Evolutionary conservation across 2,888 invertebrate genomes (phyloP).

Genomic region (Ctena decussata): DNA sequence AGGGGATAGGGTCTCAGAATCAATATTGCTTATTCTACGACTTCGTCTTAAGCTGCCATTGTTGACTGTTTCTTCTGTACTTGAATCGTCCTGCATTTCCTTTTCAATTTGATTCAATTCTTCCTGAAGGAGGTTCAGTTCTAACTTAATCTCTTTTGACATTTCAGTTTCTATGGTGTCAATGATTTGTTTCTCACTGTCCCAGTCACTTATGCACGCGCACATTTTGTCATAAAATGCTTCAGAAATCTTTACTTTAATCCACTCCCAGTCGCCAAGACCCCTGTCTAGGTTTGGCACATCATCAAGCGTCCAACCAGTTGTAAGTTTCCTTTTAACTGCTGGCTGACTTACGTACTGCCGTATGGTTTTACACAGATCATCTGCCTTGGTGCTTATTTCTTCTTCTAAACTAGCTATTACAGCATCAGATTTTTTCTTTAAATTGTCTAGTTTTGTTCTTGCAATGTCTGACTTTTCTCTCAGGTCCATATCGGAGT

Average conservation of each 20-base stretch:
- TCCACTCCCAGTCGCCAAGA: conserved; percentile 57
- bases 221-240: conserved; percentile 57
- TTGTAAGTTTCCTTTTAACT: conserved; percentile 45
- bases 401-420: conserved; percentile 43
- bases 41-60: conserved; percentile 24
- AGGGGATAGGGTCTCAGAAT: not conserved
- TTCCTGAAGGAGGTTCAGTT: conserved; percentile 68
- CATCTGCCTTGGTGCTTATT: conserved; percentile 46
- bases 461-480: conserved; percentile 55
- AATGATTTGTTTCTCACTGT: conserved; percentile 55
- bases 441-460: conserved; percentile 59
- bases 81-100: conserved; percentile 59
- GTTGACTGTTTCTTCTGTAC: conserved; percentile 3
- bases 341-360: conserved; percentile 36
- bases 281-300: conserved; percentile 56
- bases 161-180: conserved; percentile 54
- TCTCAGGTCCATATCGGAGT: conserved; percentile 70
- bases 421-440: conserved; percentile 52
- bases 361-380: conserved; percentile 37
- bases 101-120: conserved; percentile 68
- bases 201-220: conserved; percentile 62
- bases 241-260: conserved; percentile 56
- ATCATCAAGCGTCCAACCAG: conserved; percentile 55
- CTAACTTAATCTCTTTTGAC: conserved; percentile 50
- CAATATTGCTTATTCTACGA: conserved; percentile 22